Conservation (phyloP, 2,888 invertebrate genomes). For the Zootermopsis nevadensis region DNA sequence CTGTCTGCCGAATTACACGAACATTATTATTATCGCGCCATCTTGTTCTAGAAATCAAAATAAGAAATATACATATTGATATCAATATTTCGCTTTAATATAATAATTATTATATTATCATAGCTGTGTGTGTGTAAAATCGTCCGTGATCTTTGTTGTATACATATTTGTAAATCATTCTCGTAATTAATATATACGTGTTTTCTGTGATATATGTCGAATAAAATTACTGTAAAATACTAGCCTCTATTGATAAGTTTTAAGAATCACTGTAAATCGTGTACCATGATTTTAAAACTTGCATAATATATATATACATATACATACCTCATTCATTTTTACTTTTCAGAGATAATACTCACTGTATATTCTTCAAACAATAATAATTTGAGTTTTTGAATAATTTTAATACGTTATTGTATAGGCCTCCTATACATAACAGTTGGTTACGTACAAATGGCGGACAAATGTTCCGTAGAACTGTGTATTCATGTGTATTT, state of each 20-base stretch:
- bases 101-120: slow-evolving; percentile 42
- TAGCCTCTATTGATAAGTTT: slow-evolving; percentile 45
- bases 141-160: slow-evolving; percentile 46
- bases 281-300: slow-evolving; percentile 39
- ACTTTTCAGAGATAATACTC: slow-evolving; percentile 39
- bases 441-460: slow-evolving; percentile 20
- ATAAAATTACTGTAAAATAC: slow-evolving; percentile 45
- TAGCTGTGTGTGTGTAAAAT: slow-evolving; percentile 48
- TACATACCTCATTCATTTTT: slow-evolving; percentile 45
- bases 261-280: slow-evolving; percentile 43
- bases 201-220: slow-evolving; percentile 54
- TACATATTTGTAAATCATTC: slow-evolving; percentile 50
- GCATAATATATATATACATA: slow-evolving; percentile 46
- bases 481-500: slow-evolving; percentile 8
- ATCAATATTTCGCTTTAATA: slow-evolving; percentile 47
- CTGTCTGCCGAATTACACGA: slow-evolving; percentile 26
- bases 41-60: slow-evolving; percentile 43
- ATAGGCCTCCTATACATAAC: neutral
- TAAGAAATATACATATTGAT: slow-evolving; percentile 35
- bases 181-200: slow-evolving; percentile 47
- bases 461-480: neutral
- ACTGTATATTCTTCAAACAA: slow-evolving; percentile 27
- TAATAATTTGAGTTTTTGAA: slow-evolving; percentile 10
- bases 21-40: slow-evolving; percentile 26
- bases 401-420: neutral